Base-by-base conservation (phyloP, 2,888 invertebrate species). In the Neria commutata region DNA sequence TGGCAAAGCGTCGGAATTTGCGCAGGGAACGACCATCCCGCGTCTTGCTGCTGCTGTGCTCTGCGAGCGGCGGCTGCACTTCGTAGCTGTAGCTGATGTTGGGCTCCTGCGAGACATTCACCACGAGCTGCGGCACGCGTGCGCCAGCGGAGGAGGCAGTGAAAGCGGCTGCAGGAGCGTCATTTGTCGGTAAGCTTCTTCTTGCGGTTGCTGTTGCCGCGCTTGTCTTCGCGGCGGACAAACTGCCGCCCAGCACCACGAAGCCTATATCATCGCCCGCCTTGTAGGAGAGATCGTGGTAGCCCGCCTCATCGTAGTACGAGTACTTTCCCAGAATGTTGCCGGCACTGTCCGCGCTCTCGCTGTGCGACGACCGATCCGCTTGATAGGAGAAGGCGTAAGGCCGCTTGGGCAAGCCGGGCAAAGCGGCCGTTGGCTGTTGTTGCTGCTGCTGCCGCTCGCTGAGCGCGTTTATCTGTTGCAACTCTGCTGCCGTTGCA, bases 191-290 rank as follows among this genome's bases (percentile, higher is more conserved):
- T 16, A 11, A 10, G n/a, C n/a, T n/a, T n/a, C n/a, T n/a, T n/a
- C n/a, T 11, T 33, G 25, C 33, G 2, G n/a, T 50, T 26, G 51
- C 17, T 23, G 23, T 10, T 33, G 60, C 55, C 34, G 56, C 53
- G 46, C 60, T 66, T 48, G 67, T 62, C 60, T 67, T 67, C 10
- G 76, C 71, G n/a, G n/a, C n/a, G n/a, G n/a, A n/a, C 63, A 81
- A 72, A 65, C 74, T 80, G 40, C 81, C 81, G 47, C 79, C 79
- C 62, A 78, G 76, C 42, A 78, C 73, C 40, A 76, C 70, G 67
- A 90, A 91, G 0, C 91, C 91, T 0, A 87, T 89, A 67, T 87
- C 87, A 56, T 88, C 84, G 0, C 89, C 90, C n/a, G 91, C 90
- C 62, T 88, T 86, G 77, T 88, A 91, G 56, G 87, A 85, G 0